Conservation (phyloP, 1,140 invertebrate species). For the Neoseiulus cucumeris region DNA sequence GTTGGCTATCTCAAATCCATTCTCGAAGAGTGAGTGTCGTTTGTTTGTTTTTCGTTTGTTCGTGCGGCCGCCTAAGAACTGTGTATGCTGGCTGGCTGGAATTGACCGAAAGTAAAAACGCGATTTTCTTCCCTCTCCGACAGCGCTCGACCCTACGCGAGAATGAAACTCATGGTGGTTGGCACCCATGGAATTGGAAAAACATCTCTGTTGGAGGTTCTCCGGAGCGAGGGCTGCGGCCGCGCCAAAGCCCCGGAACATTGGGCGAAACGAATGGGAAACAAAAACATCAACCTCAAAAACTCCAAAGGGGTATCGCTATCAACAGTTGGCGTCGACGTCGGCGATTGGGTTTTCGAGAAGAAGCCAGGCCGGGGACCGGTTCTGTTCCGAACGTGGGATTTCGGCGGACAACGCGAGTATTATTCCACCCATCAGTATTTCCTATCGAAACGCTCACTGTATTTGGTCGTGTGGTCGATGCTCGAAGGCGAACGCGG, state of each 20-base stretch:
- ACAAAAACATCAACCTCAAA: constrained; percentile 53
- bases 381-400: constrained; percentile 93
- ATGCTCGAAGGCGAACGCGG: constrained; percentile 79
- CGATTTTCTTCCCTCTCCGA: constrained; percentile 38
- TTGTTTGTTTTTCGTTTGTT: not conserved
- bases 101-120: not conserved
- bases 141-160: constrained; percentile 76
- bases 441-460: constrained; percentile 79
- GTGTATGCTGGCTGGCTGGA: not conserved
- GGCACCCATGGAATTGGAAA: constrained; percentile 83
- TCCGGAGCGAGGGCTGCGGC: constrained; percentile 61
- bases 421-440: constrained; percentile 97
- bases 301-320: constrained; percentile 54
- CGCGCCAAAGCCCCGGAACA: constrained; percentile 56
- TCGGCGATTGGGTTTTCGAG: constrained; percentile 81
- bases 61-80: not conserved
- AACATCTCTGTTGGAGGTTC: constrained; percentile 68
- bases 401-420: constrained; percentile 83
- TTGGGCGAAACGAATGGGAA: constrained; percentile 84
- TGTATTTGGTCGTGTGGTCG: constrained; percentile 89
- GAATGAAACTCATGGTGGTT: constrained; percentile 95
- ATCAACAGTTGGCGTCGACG: constrained; percentile 91
- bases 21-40: constrained; percentile 33
- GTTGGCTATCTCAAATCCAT: constrained; percentile 71
- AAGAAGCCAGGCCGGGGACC: constrained; percentile 62